Percentiles rank a stretch among this genome's conserved stretches.
phyloP scores from a whole-genome alignment of 1,140 invertebrate species.

The Neotoxoptera formosana region DNA sequence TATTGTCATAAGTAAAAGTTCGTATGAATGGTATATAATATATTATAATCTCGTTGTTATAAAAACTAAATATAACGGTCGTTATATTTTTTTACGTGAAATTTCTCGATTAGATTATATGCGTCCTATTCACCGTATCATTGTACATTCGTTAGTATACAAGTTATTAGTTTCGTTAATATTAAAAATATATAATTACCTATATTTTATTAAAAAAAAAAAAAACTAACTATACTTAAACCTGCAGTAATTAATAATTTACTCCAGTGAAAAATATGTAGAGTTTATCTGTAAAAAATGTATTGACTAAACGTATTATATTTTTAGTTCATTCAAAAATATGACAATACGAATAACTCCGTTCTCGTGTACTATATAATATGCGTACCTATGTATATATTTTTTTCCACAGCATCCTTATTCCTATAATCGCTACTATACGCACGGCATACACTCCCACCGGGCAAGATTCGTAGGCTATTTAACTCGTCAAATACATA shows the following conservation, averaged over 20 bases:
- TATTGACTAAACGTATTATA: not conserved
- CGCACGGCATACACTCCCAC: not conserved
- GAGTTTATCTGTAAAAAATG: not conserved
- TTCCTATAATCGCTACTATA: not conserved
- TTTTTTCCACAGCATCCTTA: not conserved
- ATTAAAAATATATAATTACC: no score
- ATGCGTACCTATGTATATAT: not conserved
- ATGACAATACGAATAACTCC: not conserved
- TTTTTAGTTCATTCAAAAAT: not conserved
- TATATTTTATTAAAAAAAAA: not conserved
- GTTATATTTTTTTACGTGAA: not conserved
- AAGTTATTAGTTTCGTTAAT: no score
- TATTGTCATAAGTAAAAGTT: constrained; percentile 34
- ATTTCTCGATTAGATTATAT: not conserved
- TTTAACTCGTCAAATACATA: not conserved
- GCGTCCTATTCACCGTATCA: not conserved
- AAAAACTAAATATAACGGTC: not conserved
- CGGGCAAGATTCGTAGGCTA: not conserved
- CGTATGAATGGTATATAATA: not conserved
- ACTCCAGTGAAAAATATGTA: not conserved
- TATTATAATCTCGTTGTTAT: not conserved
- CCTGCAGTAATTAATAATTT: not conserved
- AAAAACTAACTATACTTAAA: not conserved
- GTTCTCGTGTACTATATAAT: not conserved
- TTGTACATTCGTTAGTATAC: not conserved